Evolutionary conservation across 64 coral and sea anemone genomes (phyloP).

Genomic region (Anthopleura sola): DNA sequence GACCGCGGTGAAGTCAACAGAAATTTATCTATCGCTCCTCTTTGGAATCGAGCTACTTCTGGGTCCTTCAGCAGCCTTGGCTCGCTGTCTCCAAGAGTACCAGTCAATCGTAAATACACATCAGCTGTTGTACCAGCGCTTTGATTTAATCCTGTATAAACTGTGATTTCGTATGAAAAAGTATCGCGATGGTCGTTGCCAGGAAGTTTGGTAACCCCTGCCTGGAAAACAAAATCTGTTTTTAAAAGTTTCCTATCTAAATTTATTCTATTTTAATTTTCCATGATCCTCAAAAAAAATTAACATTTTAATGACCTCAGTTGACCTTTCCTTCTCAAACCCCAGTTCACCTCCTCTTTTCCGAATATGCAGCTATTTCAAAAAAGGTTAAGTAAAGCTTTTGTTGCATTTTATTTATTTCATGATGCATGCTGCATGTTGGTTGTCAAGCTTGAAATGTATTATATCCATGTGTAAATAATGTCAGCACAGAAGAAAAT

Average conservation of each 20-base stretch:
- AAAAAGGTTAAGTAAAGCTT: too few species aligned
- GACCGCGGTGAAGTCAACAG: conserved; percentile 73
- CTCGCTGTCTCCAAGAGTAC: conserved; percentile 68
- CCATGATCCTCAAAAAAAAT: too few species aligned
- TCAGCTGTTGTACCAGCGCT: conserved; percentile 69
- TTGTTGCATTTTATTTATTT: too few species aligned
- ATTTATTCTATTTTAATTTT: too few species aligned
- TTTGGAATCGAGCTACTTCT: conserved; percentile 55
- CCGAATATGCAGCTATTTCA: too few species aligned
- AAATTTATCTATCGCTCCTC: conserved; percentile 72
- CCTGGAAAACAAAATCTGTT: neutral
- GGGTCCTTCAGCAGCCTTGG: conserved; percentile 64
- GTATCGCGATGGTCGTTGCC: conserved; percentile 76
- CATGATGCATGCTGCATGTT: too few species aligned
- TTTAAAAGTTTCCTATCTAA: neutral
- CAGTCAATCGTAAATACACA: conserved; percentile 69
- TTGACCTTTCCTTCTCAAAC: too few species aligned
- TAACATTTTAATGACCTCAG: too few species aligned
- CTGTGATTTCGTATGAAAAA: conserved; percentile 76
- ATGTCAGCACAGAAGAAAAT: too few species aligned
- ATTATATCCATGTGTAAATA: too few species aligned
- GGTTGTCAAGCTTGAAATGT: too few species aligned
- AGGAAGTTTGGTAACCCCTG: conserved; percentile 55
- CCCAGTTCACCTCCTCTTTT: too few species aligned
- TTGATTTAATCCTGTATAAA: conserved; percentile 75